Conservation (phyloP, 2,888 invertebrate species). For the Erebia aethiops region DNA sequence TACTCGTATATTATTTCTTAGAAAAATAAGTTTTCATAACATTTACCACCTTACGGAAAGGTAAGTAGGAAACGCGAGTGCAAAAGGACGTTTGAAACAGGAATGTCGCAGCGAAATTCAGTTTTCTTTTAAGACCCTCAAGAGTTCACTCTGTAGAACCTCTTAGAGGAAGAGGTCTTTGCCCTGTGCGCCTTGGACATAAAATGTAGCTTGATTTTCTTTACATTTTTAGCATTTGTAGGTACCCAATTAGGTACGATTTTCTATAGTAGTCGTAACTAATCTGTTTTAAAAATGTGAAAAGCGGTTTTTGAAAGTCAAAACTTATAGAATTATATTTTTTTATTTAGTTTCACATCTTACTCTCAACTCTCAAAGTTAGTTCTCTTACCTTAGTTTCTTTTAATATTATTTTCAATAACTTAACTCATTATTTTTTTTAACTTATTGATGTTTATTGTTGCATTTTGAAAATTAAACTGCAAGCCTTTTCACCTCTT, state of each 20-base stretch:
- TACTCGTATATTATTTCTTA: too few species aligned
- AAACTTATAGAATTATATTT: not conserved
- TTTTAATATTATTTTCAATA: not conserved
- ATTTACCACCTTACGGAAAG: not conserved
- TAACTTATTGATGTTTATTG: too few species aligned
- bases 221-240: not conserved
- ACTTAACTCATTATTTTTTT: too few species aligned
- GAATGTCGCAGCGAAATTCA: conserved; percentile 13
- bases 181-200: conserved; percentile 1
- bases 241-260: not conserved
- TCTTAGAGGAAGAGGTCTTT: conserved; percentile 26
- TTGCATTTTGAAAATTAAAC: too few species aligned
- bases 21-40: not conserved
- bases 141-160: conserved; percentile 20
- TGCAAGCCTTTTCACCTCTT: too few species aligned
- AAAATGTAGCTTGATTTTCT: conserved; percentile 11
- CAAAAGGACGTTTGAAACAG: conserved; percentile 13
- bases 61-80: not conserved
- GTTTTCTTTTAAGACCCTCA: conserved; percentile 24
- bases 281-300: not conserved
- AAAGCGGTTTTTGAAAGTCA: not conserved
- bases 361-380: not conserved
- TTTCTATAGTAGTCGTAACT: not conserved
- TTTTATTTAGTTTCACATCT: too few species aligned
- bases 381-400: not conserved